Evolutionary conservation across 2,113 vertebrate species (phyloP).

Genomic region (Rhabdomys dilectus): DNA sequence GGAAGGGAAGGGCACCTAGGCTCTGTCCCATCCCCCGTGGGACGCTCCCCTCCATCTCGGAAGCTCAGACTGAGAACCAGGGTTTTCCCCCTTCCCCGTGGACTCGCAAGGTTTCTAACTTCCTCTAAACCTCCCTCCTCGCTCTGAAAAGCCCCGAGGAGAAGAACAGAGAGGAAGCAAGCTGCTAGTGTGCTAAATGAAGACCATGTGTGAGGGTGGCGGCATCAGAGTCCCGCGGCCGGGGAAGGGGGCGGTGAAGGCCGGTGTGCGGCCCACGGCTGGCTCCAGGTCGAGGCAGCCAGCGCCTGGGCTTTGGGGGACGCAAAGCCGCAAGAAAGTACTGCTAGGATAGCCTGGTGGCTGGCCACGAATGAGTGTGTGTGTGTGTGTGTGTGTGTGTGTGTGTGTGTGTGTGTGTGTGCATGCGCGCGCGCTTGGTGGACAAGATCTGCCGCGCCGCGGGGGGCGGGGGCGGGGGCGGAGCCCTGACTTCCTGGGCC

Average conservation of each 20-base stretch:
- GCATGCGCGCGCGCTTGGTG: background rate
- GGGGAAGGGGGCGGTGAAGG: slow-evolving; percentile 62
- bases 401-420: background rate
- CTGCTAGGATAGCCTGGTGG: slow-evolving; percentile 41
- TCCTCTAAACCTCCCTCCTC: slow-evolving; percentile 82
- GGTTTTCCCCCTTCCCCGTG: slow-evolving; percentile 80
- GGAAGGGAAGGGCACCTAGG: background rate
- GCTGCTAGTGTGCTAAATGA: slow-evolving; percentile 88
- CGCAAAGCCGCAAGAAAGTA: slow-evolving; percentile 64
- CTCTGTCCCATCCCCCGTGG: slow-evolving; percentile 9
- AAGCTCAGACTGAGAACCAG: slow-evolving; percentile 67
- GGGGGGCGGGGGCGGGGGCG: slow-evolving; percentile 68
- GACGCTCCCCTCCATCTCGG: slow-evolving; percentile 63
- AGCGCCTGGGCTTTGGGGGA: slow-evolving; percentile 58
- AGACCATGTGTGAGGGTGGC: slow-evolving; percentile 89
- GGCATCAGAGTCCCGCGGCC: slow-evolving; percentile 84
- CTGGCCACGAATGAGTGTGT: background rate
- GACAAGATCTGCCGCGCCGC: slow-evolving; percentile 30
- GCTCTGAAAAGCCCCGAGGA: slow-evolving; percentile 83
- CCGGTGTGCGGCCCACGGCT: slow-evolving; percentile 66
- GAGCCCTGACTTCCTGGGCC: slow-evolving; percentile 72
- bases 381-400: background rate
- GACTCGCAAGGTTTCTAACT: slow-evolving; percentile 84
- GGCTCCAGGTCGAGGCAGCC: slow-evolving; percentile 48
- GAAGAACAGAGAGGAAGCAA: slow-evolving; percentile 87